A percentile compares a stretch with the other conserved stretches of the same genome.
These are phyloP conservation scores for Montipora sp. DNA, from an alignment of 64 coral and sea anemone species.

Conservation along the genomic window DNA sequence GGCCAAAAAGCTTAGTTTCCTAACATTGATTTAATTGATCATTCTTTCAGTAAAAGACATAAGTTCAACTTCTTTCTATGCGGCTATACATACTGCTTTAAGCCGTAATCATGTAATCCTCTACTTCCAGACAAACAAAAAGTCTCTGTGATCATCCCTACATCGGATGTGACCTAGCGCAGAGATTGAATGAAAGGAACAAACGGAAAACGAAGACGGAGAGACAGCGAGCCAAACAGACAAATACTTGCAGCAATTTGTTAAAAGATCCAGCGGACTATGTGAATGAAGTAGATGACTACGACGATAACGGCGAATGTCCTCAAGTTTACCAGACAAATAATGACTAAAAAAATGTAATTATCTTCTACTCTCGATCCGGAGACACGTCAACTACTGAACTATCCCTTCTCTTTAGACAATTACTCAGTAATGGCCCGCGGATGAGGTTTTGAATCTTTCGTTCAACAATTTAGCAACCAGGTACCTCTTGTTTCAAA, in stretches of 20 bases:
- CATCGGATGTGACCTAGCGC: not conserved
- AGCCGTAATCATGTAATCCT: no score
- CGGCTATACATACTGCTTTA: no score
- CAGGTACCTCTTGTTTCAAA: no score
- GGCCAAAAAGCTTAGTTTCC: no score
- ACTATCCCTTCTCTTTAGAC: no score
- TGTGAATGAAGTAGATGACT: not conserved
- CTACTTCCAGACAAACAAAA: not conserved
- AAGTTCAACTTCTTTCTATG: not conserved
- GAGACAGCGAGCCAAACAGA: not conserved
- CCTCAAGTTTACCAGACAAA: not conserved
- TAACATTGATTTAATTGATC: no score
- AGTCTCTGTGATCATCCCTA: not conserved
- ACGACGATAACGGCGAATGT: not conserved
- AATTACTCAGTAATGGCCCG: no score
- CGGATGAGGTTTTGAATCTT: no score
- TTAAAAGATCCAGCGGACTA: not conserved
- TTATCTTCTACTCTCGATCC: no score
- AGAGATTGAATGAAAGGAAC: not conserved
- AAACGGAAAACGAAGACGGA: not conserved
- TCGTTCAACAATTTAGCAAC: no score
- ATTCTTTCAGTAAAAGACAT: not conserved
- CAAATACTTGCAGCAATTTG: not conserved
- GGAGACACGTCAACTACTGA: no score
- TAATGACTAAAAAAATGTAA: not conserved